Percentiles rank a stretch among this genome's conserved stretches.
Conservation (phyloP, 2,888 invertebrate species). For the Rhamnusium bicolor region DNA sequence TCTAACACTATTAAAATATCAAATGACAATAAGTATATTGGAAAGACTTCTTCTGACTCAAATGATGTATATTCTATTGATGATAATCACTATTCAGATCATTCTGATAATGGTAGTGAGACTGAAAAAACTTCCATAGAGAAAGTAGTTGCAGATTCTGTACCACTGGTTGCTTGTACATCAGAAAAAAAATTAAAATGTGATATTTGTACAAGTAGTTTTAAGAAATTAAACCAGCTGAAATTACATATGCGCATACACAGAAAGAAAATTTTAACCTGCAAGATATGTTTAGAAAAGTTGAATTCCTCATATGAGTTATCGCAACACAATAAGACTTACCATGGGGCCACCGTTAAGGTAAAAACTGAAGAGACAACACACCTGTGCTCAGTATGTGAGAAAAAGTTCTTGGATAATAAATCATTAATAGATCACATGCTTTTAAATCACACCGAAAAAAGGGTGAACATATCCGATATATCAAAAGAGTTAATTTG, state of each 20-base stretch:
- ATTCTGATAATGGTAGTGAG: constrained; percentile 8
- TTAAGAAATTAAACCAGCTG: constrained; percentile 45
- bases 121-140: background rate
- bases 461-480: constrained; percentile 36
- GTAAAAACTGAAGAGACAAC: constrained; percentile 37
- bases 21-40: background rate
- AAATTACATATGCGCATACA: constrained; percentile 40
- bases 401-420: constrained; percentile 48
- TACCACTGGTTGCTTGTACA: background rate
- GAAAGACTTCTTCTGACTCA: background rate
- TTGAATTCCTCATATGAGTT: constrained; percentile 42
- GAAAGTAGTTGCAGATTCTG: background rate
- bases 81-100: constrained; percentile 1
- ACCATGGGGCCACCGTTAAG: constrained; percentile 6
- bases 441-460: constrained; percentile 50
- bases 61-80: background rate
- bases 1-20: background rate
- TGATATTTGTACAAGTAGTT: constrained; percentile 40
- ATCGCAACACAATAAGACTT: constrained; percentile 38
- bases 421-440: constrained; percentile 49
- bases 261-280: constrained; percentile 37
- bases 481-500: constrained; percentile 46
- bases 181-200: constrained; percentile 39
- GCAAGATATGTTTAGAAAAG: constrained; percentile 42
- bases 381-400: constrained; percentile 49